Percentiles rank a stretch among this genome's conserved stretches.
Conservation (phyloP, 2,797 vertebrate genomes). For the Sarcophilus harrisii region DNA sequence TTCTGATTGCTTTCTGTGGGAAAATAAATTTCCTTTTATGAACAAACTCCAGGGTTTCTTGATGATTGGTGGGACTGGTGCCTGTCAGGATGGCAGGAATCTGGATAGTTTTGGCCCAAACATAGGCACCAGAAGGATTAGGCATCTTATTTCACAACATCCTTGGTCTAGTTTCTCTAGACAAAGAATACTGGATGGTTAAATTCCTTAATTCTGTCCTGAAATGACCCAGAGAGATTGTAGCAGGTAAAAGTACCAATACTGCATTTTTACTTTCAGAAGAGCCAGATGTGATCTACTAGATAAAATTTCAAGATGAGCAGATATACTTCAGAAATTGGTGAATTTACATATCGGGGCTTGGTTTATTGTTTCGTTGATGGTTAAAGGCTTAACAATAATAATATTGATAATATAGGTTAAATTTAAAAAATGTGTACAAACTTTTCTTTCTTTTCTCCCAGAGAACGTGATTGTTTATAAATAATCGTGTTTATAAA, state of each 20-base stretch:
- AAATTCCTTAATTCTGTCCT: constrained; percentile 20
- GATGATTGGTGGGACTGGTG: constrained; percentile 22
- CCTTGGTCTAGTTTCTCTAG: constrained; percentile 54
- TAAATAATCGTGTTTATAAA: neutral
- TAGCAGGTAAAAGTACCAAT: neutral
- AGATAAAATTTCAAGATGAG: neutral
- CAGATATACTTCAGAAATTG: neutral
- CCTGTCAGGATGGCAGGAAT: constrained; percentile 25
- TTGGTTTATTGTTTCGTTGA: neutral
- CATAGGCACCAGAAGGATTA: constrained; percentile 36
- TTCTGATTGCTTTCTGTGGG: constrained; percentile 54
- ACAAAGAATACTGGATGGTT: constrained; percentile 53
- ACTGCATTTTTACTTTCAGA: neutral
- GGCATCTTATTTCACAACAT: constrained; percentile 60
- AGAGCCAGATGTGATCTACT: neutral
- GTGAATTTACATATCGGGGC: neutral
- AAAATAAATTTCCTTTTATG: constrained; percentile 68
- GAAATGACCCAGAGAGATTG: constrained; percentile 26
- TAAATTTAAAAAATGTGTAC: neutral
- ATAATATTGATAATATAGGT: neutral
- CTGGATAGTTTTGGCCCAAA: constrained; percentile 41
- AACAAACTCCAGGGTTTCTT: constrained; percentile 44
- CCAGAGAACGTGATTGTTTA: neutral
- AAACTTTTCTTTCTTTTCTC: neutral
- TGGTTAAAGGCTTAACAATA: neutral